Base-by-base conservation (phyloP, 1,140 invertebrate genomes). In the Cydia splendana region DNA sequence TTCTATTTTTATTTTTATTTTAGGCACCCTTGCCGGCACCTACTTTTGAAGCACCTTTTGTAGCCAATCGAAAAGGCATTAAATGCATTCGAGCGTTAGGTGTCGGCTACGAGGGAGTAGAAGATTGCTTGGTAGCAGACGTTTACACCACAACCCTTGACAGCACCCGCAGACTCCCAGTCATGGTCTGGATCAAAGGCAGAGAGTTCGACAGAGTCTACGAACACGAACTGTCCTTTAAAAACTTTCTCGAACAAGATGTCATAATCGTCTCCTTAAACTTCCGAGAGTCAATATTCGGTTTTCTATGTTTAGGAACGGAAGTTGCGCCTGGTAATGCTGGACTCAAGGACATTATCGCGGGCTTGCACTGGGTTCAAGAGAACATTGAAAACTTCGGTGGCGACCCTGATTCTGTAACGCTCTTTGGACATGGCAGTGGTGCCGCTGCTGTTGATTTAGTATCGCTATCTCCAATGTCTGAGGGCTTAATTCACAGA, bases 361-460 rank as follows among this genome's bases (percentile, higher is more conserved):
- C 97, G 1, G 97, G 97, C 1, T 93, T 98, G 74, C 96, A 97
- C 86, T 98, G 97, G 97, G 95, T 99, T 30, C 96, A 98, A 88
- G 96, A 98, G 88, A 98, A 99, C 90, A 98, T 99, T 76, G 96
- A 93, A 18, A 95, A 95, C 79, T 99, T 99, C 89, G 97, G 97
- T 67, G 98, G 98, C 4, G 97, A 99, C 94, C 95, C 97, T 0
- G 94, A 95, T 48, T 98, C 97, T 86, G 96, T 99, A 34, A 98
- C 97, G 13, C 88, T 99, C 2, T 95, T 99, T 83, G 98, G 98
- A 18, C 98, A 99, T 87, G 98, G 98, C 4, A 97, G 97, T 73
- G 98, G 98, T 2, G 98, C 98, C 9, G 97, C 98, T 75, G 97
- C 97, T 85, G 97, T 99, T 34, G 98, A 99, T 93, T 96, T 99